Percentiles rank a stretch among this genome's conserved stretches.
Evolutionary conservation across 2,113 vertebrate genomes (phyloP).

Genomic region (Triplophysa dalaica): DNA sequence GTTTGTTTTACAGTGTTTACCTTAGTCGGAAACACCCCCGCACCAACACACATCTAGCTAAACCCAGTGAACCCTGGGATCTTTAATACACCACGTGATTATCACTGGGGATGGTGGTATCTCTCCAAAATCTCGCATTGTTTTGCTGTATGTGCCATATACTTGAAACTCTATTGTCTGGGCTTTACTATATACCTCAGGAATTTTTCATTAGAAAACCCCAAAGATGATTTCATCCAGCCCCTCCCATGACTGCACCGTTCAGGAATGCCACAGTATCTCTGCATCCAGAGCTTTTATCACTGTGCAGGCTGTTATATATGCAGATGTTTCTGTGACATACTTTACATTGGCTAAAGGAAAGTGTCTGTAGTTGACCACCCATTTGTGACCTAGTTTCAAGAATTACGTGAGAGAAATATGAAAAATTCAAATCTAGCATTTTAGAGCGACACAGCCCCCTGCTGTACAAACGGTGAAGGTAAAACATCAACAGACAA

Average conservation of each 20-base stretch:
- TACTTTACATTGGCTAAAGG: not conserved
- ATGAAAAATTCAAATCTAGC: not conserved
- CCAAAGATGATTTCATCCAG: not conserved
- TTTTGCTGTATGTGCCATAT: conserved; percentile 13
- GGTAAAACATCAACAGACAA: not conserved
- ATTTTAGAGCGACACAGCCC: conserved; percentile 7
- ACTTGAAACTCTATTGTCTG: conserved; percentile 24
- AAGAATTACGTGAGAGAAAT: conserved; percentile 26
- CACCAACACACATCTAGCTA: not conserved
- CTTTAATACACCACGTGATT: not conserved
- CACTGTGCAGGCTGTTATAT: no score
- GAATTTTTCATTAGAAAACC: conserved; percentile 44
- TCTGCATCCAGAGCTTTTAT: not conserved
- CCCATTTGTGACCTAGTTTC: conserved; percentile 30
- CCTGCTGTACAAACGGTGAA: conserved; percentile 20
- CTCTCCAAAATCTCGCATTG: conserved; percentile 1
- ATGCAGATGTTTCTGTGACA: not conserved
- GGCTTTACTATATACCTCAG: conserved; percentile 38
- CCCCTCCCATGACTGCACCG: not conserved
- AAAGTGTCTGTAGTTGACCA: conserved; percentile 1
- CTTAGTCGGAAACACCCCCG: conserved; percentile 19
- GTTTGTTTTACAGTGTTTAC: conserved; percentile 29
- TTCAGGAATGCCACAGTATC: not conserved
- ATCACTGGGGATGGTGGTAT: not conserved
- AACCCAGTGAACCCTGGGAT: conserved; percentile 12